Evolutionary conservation across 1,140 invertebrate species (phyloP).

Genomic region (Drosophila ironensis): DNA sequence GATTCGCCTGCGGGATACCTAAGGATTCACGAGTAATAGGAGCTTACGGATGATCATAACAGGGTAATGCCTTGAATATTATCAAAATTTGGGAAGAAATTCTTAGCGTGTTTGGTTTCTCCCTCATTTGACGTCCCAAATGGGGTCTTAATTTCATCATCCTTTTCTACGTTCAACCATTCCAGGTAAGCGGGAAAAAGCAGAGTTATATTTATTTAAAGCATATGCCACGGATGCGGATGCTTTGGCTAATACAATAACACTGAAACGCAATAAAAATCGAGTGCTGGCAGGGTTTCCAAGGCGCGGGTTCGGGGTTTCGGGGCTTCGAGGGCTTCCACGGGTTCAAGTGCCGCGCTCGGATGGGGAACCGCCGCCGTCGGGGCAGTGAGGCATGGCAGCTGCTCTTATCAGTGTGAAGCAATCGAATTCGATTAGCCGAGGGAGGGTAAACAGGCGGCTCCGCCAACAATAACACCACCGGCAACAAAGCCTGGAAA

Average conservation of each 20-base stretch:
- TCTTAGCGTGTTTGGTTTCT: not conserved
- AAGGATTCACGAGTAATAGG: not conserved
- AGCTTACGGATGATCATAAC: too few relatives aligned
- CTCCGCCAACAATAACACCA: constrained; percentile 25
- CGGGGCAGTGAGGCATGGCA: constrained; percentile 33
- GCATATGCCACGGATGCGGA: constrained; percentile 59
- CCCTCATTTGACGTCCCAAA: too few relatives aligned
- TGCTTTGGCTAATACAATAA: constrained; percentile 69
- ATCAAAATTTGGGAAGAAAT: too few relatives aligned
- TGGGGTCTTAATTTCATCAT: not conserved
- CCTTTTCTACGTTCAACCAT: not conserved
- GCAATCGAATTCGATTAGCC: constrained; percentile 76
- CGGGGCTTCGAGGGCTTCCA: constrained; percentile 15
- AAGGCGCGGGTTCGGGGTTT: too few relatives aligned
- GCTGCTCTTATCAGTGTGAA: constrained; percentile 76
- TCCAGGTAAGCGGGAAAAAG: constrained; percentile 16
- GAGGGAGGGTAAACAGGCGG: constrained; percentile 38
- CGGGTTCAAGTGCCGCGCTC: not conserved
- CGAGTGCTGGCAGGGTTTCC: constrained; percentile 14
- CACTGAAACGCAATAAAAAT: constrained; percentile 73
- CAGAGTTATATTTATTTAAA: constrained; percentile 52
- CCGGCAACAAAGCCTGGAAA: constrained; percentile 27
- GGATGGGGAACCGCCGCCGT: not conserved
- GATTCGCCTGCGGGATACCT: not conserved
- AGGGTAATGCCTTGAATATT: too few relatives aligned